phyloP scores from a whole-genome alignment of 2,888 invertebrate genomes.

The Aspidiotus rigidus region DNA sequence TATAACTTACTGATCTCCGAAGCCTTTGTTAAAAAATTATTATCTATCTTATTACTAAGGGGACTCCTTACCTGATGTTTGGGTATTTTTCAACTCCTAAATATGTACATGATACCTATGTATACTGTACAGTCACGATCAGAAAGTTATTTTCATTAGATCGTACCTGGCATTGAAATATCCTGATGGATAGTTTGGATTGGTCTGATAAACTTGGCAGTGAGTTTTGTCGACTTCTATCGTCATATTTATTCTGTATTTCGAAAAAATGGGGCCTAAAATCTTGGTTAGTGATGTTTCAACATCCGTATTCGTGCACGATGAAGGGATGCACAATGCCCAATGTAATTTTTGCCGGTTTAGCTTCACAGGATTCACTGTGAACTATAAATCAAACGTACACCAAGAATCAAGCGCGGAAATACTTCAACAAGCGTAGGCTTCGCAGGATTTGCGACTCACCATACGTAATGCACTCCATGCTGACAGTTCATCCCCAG shows the following conservation, averaged over 20 bases:
- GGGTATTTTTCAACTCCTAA: too few relatives aligned
- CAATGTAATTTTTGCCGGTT: neutral
- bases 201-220: neutral
- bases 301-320: neutral
- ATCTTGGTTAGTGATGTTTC: neutral
- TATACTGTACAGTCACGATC: too few relatives aligned
- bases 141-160: too few relatives aligned
- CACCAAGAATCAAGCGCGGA: neutral
- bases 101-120: too few relatives aligned
- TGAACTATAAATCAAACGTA: neutral
- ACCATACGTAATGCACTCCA: neutral
- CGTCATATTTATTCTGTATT: neutral
- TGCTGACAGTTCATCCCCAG: neutral
- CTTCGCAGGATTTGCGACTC: neutral
- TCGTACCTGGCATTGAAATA: neutral
- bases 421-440: neutral
- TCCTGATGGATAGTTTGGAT: neutral
- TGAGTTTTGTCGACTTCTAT: neutral
- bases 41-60: too few relatives aligned
- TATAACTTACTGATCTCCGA: too few relatives aligned
- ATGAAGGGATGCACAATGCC: neutral
- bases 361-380: neutral
- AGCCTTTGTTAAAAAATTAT: too few relatives aligned
- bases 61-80: too few relatives aligned
- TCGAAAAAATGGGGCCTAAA: neutral